Percentiles rank a stretch among this genome's conserved stretches.
These are phyloP conservation scores for Drosophila ustulata DNA, from an alignment of 2,888 invertebrate species.

Conservation along the genomic window DNA sequence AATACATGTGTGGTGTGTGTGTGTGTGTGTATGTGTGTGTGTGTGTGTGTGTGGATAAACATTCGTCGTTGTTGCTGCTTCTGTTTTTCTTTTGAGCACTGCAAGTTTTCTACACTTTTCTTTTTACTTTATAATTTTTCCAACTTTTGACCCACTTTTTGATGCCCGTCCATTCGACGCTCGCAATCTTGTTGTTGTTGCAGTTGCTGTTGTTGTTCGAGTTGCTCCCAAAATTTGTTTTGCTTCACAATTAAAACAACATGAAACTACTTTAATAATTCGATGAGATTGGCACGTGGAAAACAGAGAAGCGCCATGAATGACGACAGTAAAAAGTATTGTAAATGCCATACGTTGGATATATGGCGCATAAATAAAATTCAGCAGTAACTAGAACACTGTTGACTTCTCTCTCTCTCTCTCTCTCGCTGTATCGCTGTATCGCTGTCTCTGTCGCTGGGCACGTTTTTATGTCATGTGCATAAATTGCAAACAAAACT, in stretches of 20 bases:
- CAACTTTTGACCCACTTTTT: conserved; percentile 78
- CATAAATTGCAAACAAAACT: conserved; percentile 66
- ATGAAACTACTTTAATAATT: conserved; percentile 12
- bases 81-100: conserved; percentile 43
- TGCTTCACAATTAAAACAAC: conserved; percentile 26
- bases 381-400: conserved; percentile 18
- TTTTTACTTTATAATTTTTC: conserved; percentile 75
- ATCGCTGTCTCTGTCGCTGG: conserved; percentile 17
- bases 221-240: conserved; percentile 27
- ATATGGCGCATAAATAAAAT: conserved; percentile 38
- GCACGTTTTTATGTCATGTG: conserved; percentile 79
- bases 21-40: conserved; percentile 13
- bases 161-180: conserved; percentile 42
- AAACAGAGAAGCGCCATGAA: conserved; percentile 26
- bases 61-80: conserved; percentile 46
- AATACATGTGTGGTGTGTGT: neutral
- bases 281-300: conserved; percentile 11
- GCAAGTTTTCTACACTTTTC: conserved; percentile 74
- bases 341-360: conserved; percentile 28
- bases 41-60: conserved; percentile 55
- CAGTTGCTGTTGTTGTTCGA: neutral
- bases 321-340: conserved; percentile 44
- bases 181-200: conserved; percentile 31
- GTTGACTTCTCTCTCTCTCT: conserved; percentile 5
- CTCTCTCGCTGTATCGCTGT: neutral